These are phyloP conservation scores for Polia nebulosa DNA, from an alignment of 2,888 invertebrate species.

Conservation along the genomic window DNA sequence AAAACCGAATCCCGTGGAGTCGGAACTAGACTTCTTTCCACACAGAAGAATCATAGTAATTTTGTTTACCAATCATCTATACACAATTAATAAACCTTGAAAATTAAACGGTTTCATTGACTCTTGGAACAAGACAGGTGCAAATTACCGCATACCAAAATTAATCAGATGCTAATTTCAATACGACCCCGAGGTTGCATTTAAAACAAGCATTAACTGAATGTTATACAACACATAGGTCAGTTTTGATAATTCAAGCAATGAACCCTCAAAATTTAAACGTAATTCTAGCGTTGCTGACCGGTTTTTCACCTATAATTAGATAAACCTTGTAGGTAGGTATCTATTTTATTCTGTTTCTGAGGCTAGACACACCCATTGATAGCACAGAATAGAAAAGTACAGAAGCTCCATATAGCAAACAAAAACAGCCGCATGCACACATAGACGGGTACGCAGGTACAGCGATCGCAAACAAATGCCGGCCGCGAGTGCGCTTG, in stretches of 20 bases:
- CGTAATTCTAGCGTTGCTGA: background rate
- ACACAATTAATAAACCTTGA: background rate
- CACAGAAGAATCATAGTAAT: no score
- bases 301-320: conserved; percentile 2
- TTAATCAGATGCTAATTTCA: background rate
- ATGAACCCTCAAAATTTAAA: conserved; percentile 5
- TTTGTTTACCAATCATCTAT: background rate
- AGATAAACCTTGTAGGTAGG: conserved; percentile 20
- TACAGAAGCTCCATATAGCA: conserved; percentile 1
- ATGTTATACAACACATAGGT: background rate
- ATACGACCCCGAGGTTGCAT: no score
- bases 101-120: background rate
- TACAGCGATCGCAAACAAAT: background rate
- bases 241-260: background rate
- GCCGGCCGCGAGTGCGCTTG: background rate
- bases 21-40: no score
- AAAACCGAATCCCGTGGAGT: no score
- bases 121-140: background rate
- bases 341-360: conserved; percentile 13
- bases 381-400: background rate
- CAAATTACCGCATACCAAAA: background rate
- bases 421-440: background rate
- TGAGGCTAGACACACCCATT: conserved; percentile 25
- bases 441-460: background rate
- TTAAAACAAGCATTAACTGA: no score